phyloP scores from a whole-genome alignment of 2,888 invertebrate species.

The Glaucopsyche alexis region DNA sequence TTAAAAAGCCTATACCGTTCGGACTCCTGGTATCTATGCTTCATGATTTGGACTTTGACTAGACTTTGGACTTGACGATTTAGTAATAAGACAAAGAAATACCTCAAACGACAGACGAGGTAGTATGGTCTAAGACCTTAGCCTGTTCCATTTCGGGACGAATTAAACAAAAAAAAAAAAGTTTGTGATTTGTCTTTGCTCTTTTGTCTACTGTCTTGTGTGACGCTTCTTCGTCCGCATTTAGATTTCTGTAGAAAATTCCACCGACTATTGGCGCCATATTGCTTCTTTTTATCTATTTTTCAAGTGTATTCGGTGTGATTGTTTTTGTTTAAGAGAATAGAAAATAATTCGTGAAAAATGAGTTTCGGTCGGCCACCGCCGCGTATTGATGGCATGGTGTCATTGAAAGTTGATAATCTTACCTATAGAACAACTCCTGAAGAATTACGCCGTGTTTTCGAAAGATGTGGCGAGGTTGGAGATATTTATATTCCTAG shows the following conservation, averaged over 20 bases:
- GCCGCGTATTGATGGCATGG: slow-evolving; percentile 97
- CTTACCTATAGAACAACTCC: slow-evolving; percentile 98
- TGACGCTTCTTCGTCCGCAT: slow-evolving; percentile 5
- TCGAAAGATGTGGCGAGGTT: slow-evolving; percentile 98
- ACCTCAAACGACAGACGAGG: too few species aligned
- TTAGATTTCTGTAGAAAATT: slow-evolving; percentile 5
- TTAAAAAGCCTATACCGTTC: too few species aligned
- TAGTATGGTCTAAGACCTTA: too few species aligned
- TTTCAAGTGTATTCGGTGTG: not conserved
- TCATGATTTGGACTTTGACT: too few species aligned
- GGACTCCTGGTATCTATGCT: too few species aligned
- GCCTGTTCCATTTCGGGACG: too few species aligned
- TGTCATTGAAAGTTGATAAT: slow-evolving; percentile 98
- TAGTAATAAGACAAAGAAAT: too few species aligned
- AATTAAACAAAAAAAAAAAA: too few species aligned
- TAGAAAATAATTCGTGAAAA: slow-evolving; percentile 45
- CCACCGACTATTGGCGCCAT: not conserved
- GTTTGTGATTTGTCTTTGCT: not conserved
- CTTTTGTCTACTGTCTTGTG: not conserved
- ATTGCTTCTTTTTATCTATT: not conserved
- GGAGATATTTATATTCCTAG: slow-evolving; percentile 99
- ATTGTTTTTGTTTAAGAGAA: not conserved
- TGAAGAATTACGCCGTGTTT: slow-evolving; percentile 95
- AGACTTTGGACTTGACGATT: too few species aligned
- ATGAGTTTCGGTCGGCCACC: slow-evolving; percentile 95